phyloP scores from a whole-genome alignment of 1,140 invertebrate species.

The Arctopsyche grandis region DNA sequence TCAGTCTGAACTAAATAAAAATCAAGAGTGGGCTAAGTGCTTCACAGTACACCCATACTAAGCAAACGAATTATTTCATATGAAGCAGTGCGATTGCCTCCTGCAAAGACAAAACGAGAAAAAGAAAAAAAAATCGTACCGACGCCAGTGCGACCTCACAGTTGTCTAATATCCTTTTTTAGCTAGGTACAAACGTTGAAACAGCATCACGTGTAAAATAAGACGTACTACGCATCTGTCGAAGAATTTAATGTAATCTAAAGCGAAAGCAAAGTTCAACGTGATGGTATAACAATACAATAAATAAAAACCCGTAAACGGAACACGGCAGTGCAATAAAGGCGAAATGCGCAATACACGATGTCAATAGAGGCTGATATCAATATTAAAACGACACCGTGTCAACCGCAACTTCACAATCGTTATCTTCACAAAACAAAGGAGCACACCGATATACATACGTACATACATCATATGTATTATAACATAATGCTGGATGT shows the following conservation, averaged over 20 bases:
- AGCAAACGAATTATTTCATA: conserved; percentile 30
- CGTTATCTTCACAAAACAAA: too few relatives aligned
- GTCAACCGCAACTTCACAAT: too few relatives aligned
- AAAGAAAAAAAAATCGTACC: neutral
- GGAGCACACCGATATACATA: too few relatives aligned
- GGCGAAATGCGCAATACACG: neutral
- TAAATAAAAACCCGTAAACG: neutral
- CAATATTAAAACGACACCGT: neutral
- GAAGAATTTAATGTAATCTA: neutral
- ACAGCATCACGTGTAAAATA: neutral
- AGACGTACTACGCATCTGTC: neutral
- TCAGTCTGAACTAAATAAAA: conserved; percentile 5
- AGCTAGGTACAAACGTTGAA: too few relatives aligned
- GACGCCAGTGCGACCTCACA: neutral
- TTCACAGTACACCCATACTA: neutral
- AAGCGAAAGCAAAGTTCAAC: neutral
- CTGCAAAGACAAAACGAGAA: conserved; percentile 3
- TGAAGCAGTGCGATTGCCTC: conserved; percentile 18
- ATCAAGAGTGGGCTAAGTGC: conserved; percentile 28
- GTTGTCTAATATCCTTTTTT: neutral
- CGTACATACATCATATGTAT: too few relatives aligned
- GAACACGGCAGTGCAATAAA: conserved; percentile 1
- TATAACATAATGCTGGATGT: too few relatives aligned
- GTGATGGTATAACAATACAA: neutral
- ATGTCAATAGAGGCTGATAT: neutral